Conservation (phyloP, 2,888 invertebrate genomes). For the Drymonia ruficornis region DNA sequence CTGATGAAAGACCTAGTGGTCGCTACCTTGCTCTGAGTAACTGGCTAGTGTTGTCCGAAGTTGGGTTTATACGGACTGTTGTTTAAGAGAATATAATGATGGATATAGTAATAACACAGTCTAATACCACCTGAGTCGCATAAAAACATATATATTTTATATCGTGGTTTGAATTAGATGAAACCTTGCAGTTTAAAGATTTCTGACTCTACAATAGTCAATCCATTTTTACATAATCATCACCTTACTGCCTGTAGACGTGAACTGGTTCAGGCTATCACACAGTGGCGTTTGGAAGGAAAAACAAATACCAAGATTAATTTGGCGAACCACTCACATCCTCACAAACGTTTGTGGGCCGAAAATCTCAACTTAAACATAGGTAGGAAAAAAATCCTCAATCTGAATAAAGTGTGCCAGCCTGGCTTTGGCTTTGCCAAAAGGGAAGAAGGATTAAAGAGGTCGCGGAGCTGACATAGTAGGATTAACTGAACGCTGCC, state of each 20-base stretch:
- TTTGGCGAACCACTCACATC: constrained; percentile 26
- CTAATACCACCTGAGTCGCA: too few relatives aligned
- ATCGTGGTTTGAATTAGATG: too few relatives aligned
- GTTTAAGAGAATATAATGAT: constrained; percentile 11
- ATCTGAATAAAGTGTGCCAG: constrained; percentile 64
- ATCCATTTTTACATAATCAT: too few relatives aligned
- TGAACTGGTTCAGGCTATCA: too few relatives aligned
- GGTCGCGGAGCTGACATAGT: constrained; percentile 77
- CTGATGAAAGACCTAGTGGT: constrained; percentile 63
- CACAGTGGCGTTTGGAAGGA: too few relatives aligned
- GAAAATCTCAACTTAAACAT: constrained; percentile 46
- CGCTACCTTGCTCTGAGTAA: constrained; percentile 34
- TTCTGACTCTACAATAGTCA: too few relatives aligned
- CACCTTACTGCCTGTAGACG: too few relatives aligned
- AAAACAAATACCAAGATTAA: constrained; percentile 25
- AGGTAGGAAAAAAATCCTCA: constrained; percentile 52
- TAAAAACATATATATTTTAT: too few relatives aligned
- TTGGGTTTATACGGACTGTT: not conserved
- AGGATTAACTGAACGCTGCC: constrained; percentile 69
- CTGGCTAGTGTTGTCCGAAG: constrained; percentile 1
- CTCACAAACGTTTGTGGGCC: constrained; percentile 13
- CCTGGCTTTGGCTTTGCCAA: constrained; percentile 58
- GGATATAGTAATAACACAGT: too few relatives aligned
- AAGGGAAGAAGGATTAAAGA: constrained; percentile 75
- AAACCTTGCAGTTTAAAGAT: too few relatives aligned